Evolutionary conservation across 2,113 vertebrate species (phyloP).

Genomic region (Atrichornis clamosus): DNA sequence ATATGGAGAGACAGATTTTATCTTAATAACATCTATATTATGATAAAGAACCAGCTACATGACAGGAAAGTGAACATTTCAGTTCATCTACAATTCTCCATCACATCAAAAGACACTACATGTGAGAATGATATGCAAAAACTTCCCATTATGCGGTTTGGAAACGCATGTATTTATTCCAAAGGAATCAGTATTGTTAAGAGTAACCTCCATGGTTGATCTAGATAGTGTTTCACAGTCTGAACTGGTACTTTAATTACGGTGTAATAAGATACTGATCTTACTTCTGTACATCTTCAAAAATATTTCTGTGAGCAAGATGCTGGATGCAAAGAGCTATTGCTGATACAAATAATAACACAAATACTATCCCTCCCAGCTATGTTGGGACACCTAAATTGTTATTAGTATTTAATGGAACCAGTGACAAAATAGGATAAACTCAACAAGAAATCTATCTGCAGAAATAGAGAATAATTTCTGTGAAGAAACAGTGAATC

Average conservation of each 20-base stretch:
- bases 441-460: neutral
- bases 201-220: conserved; percentile 31
- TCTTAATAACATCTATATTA: conserved; percentile 76
- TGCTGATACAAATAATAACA: neutral
- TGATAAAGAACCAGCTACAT: conserved; percentile 65
- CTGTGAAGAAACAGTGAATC: neutral
- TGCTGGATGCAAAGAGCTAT: neutral
- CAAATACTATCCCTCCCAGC: neutral
- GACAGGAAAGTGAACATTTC: conserved; percentile 60
- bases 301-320: conserved; percentile 19
- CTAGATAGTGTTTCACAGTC: conserved; percentile 40
- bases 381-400: conserved; percentile 14
- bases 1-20: conserved; percentile 71
- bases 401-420: conserved; percentile 15
- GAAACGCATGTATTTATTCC: conserved; percentile 4
- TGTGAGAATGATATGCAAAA: conserved; percentile 6
- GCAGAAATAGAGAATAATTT: neutral
- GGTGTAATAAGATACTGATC: conserved; percentile 34
- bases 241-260: conserved; percentile 63
- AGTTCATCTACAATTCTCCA: conserved; percentile 57
- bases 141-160: conserved; percentile 29
- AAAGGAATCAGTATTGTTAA: neutral
- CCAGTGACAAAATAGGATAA: neutral
- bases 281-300: conserved; percentile 11
- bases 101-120: conserved; percentile 47